Percentiles rank a stretch among this genome's conserved stretches.
phyloP scores from a whole-genome alignment of 2,797 vertebrate genomes.

The Hydrocynus forskahlii region DNA sequence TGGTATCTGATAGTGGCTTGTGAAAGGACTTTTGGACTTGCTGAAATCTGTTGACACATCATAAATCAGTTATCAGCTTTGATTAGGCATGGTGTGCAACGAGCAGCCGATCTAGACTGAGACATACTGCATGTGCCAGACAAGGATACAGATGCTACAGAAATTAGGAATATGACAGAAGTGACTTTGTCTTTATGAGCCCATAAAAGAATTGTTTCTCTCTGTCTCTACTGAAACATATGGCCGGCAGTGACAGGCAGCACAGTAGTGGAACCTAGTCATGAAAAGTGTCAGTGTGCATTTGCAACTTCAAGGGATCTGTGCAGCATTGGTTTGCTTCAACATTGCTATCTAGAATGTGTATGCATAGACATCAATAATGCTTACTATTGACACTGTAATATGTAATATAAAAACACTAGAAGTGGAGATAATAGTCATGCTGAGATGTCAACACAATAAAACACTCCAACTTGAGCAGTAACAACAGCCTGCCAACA shows the following conservation, averaged over 20 bases:
- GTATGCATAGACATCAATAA: no score
- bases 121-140: neutral
- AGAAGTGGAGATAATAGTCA: neutral
- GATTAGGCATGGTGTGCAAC: neutral
- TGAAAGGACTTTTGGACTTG: neutral
- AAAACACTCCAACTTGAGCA: no score
- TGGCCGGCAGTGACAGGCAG: no score
- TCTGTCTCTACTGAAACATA: no score
- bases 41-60: neutral
- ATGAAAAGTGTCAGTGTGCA: no score
- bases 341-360: no score
- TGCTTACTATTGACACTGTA: no score
- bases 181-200: neutral
- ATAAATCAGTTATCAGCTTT: neutral
- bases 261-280: no score
- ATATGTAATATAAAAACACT: no score
- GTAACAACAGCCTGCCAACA: no score
- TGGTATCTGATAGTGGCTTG: neutral
- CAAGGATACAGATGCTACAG: neutral
- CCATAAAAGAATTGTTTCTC: slow-evolving; percentile 14
- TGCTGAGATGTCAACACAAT: neutral
- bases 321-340: no score
- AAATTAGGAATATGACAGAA: neutral
- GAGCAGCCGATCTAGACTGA: slow-evolving; percentile 2
- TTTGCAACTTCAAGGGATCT: no score